Evolutionary conservation across 37 sponge, comb jelly and placozoan genomes (phyloP), one percentile per base, ranked within the genome.

Genomic region (Theonella swinhoei): DNA sequence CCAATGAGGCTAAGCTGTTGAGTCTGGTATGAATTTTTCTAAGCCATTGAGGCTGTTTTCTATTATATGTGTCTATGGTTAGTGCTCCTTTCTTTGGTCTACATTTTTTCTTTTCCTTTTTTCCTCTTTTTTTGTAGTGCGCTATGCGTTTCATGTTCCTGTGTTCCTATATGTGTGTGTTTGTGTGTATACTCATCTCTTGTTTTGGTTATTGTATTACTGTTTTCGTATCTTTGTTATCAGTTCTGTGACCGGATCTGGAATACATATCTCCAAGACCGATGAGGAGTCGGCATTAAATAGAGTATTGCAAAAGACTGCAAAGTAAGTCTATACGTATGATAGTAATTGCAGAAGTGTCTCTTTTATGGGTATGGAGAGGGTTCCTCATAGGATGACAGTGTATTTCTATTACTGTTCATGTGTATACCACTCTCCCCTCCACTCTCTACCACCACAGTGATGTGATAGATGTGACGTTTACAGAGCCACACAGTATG

Each of bases 391-490:
- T n/a, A n/a, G n/a, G 14, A 47, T 17, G 54, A 47, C 7, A 17
- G 54, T 7, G 54, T 47, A 14, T 7, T 17, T 17, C 54, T 47
- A 17, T 47, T 14, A 47, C 54, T 47, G 54, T 47, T 7, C 14
- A 14, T 47, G 54, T 47, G 54, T 14, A 14, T 47, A 14, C 54
- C 54, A 17, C 54, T 47, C 54, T 47, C 54, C 54, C 14, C 54
- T 65, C 64, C 30, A 33, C 65, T 31, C 37, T 5, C 22, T n/a
- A 31, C 28, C 39, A 1, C 25, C 34, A 5, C 80, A 90, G 91
- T 85, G 86, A 90, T 85, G 82, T 90, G 1, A 90, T 90, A 64
- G 91, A 90, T 70, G 91, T 90, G 62, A 90, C 86, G 1, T 73
- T 69, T 0, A 58, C 85, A 0, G 91, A 90, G 66, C 91, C 86